These are phyloP conservation scores for Rhinoraja longicauda DNA, from an alignment of 2,797 vertebrate genomes.

Conservation along the genomic window DNA sequence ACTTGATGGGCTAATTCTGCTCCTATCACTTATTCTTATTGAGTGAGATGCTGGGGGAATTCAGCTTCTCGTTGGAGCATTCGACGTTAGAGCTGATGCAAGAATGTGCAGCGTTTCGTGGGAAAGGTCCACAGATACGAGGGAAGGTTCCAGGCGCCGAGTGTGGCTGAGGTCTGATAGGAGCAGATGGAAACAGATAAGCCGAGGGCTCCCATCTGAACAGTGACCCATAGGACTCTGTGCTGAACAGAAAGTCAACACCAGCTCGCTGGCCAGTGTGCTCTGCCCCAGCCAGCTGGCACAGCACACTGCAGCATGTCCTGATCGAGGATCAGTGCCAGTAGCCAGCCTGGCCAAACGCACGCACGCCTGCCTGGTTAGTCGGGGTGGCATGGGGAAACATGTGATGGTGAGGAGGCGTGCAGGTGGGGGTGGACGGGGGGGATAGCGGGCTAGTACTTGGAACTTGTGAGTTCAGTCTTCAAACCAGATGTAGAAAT, in stretches of 20 bases:
- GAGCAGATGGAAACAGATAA: neutral
- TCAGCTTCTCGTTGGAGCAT: neutral
- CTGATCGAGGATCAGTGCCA: neutral
- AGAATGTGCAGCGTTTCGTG: neutral
- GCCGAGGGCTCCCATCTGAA: neutral
- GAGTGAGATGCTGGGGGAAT: neutral
- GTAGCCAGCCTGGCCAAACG: too few relatives aligned
- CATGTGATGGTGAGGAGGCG: too few relatives aligned
- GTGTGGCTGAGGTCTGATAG: neutral
- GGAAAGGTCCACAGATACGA: neutral
- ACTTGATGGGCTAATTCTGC: too few relatives aligned
- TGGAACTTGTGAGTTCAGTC: too few relatives aligned
- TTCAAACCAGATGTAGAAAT: too few relatives aligned
- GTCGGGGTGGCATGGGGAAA: too few relatives aligned
- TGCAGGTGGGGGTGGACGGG: too few relatives aligned
- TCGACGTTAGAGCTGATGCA: neutral
- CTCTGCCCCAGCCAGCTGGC: neutral
- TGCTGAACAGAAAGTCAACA: slow-evolving; percentile 24
- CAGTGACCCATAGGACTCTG: neutral
- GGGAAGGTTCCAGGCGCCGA: neutral
- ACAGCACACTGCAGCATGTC: too few relatives aligned
- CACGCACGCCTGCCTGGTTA: too few relatives aligned
- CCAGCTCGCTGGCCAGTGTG: neutral
- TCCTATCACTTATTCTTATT: too few relatives aligned
- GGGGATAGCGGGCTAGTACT: too few relatives aligned